Evolutionary conservation across 2,113 vertebrate species (phyloP).

Genomic region (Leptobrachium ailaonicum): DNA sequence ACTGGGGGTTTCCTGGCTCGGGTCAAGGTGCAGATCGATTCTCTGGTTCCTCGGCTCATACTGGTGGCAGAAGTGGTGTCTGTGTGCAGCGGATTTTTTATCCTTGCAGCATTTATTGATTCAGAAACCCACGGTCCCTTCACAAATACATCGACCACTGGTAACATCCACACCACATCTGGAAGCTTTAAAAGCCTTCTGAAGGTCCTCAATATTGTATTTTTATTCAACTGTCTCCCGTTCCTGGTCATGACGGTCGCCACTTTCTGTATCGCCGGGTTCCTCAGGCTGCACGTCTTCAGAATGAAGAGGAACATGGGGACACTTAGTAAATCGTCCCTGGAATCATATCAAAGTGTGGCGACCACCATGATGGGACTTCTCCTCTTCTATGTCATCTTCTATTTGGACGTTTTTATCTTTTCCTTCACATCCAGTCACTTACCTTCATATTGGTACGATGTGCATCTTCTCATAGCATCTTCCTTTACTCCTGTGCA

Average conservation of each 20-base stretch:
- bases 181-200: no score
- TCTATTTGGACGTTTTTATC: background rate
- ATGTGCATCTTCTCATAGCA: background rate
- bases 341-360: background rate
- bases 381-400: background rate
- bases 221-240: background rate
- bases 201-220: background rate
- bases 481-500: background rate
- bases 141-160: background rate
- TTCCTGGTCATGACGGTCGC: background rate
- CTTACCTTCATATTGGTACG: no score
- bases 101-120: background rate
- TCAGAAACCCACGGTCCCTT: background rate
- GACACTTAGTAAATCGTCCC: background rate
- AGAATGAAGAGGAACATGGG: slow-evolving; percentile 4
- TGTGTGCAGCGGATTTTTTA: background rate
- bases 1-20: background rate
- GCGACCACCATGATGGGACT: background rate
- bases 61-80: background rate
- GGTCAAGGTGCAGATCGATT: background rate
- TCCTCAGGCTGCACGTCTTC: background rate
- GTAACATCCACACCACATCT: background rate
- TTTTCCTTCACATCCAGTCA: background rate
- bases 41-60: background rate
- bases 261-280: background rate